Conservation (phyloP, 2,113 vertebrate species). For the Ceratotherium simum region DNA sequence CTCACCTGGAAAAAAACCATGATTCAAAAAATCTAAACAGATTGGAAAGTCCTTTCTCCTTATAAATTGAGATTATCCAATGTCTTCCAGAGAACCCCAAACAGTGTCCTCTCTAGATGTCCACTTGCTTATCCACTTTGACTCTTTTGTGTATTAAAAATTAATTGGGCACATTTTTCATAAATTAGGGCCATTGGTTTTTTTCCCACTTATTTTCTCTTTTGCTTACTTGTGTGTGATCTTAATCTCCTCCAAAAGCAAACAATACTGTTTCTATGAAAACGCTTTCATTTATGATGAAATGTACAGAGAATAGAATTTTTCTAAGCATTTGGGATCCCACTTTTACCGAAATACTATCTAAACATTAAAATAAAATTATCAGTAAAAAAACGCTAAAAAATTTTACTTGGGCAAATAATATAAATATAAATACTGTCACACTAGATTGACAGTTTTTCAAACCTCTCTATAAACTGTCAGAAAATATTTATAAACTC, state of each 20-base stretch:
- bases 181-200: background rate
- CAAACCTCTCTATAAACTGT: background rate
- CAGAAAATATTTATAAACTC: background rate
- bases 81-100: background rate
- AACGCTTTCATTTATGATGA: conserved; percentile 19
- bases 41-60: background rate
- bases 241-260: background rate
- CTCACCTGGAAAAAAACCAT: background rate
- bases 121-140: background rate
- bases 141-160: conserved; percentile 18
- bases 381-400: background rate
- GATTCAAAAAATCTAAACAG: background rate
- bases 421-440: background rate
- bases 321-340: conserved; percentile 10
- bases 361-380: background rate
- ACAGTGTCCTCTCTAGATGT: background rate
- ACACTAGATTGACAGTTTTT: background rate
- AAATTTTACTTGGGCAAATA: background rate
- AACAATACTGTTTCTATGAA: background rate
- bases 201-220: background rate
- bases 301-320: background rate
- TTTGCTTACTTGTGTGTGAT: background rate
- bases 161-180: background rate
- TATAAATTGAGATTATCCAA: background rate
- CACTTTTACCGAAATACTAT: background rate